phyloP scores from a whole-genome alignment of 2,797 vertebrate species.

The Antrozous pallidus region DNA sequence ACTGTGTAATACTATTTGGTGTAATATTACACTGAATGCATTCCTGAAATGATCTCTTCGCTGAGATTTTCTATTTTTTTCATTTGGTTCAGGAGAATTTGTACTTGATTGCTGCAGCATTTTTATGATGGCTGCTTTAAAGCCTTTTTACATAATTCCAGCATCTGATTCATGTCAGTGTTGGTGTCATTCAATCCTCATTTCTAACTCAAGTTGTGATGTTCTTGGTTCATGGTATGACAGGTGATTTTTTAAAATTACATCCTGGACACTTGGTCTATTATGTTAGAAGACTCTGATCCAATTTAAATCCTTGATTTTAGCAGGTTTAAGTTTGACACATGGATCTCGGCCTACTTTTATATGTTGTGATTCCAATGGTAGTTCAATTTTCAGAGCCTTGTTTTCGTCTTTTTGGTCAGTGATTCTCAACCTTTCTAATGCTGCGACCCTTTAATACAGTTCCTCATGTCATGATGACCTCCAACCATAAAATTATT shows the following conservation, averaged over 20 bases:
- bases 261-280: background rate
- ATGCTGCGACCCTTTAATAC: no score
- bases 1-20: background rate
- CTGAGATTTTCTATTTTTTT: background rate
- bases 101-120: background rate
- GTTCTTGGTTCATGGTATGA: background rate
- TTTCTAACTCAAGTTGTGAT: background rate
- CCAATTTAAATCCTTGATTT: background rate
- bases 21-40: background rate
- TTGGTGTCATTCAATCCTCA: background rate
- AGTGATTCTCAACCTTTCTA: no score
- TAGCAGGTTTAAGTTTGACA: background rate
- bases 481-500: no score
- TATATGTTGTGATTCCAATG: background rate
- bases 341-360: background rate
- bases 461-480: no score
- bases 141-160: background rate
- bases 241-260: background rate
- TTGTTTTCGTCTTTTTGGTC: background rate
- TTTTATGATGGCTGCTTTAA: background rate
- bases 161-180: background rate
- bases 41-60: slow-evolving; percentile 25
- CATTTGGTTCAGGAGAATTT: background rate
- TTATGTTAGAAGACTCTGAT: background rate
- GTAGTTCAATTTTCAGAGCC: background rate